phyloP scores from a whole-genome alignment of 2,888 invertebrate genomes.

The Meghimatium bilineatum region DNA sequence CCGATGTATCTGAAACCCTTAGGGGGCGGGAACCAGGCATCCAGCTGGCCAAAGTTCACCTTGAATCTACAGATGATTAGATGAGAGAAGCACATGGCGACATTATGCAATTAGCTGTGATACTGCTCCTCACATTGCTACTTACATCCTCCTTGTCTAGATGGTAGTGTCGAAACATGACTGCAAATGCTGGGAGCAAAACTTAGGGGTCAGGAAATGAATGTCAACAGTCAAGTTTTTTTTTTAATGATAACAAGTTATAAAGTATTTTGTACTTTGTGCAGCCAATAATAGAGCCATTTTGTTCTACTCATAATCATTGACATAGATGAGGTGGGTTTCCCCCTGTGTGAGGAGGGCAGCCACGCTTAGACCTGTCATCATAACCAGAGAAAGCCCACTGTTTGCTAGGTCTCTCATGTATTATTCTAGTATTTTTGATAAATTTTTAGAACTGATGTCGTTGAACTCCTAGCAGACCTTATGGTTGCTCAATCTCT shows the following conservation, averaged over 20 bases:
- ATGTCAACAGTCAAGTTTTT: background rate
- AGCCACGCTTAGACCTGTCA: too few relatives aligned
- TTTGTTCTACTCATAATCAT: background rate
- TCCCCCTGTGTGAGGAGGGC: too few relatives aligned
- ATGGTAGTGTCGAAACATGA: background rate
- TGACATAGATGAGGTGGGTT: too few relatives aligned
- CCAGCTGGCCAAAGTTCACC: slow-evolving; percentile 88
- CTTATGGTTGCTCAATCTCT: too few relatives aligned
- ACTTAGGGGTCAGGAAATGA: background rate
- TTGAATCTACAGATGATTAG: slow-evolving; percentile 82
- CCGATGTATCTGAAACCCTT: slow-evolving; percentile 77
- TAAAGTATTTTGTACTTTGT: too few relatives aligned
- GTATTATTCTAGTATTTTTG: too few relatives aligned
- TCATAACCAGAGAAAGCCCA: too few relatives aligned
- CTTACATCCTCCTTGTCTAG: slow-evolving; percentile 6
- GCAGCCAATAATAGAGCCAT: too few relatives aligned
- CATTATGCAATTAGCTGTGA: slow-evolving; percentile 43
- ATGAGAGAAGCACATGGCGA: slow-evolving; percentile 47
- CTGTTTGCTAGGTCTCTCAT: too few relatives aligned
- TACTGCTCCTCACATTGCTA: slow-evolving; percentile 28
- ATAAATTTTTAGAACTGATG: too few relatives aligned
- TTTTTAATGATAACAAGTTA: background rate
- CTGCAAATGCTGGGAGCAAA: background rate
- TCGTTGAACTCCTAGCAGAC: too few relatives aligned
- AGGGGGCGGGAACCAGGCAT: slow-evolving; percentile 73